Conservation (phyloP, 2,113 vertebrate genomes). For the Saccopteryx leptura region DNA sequence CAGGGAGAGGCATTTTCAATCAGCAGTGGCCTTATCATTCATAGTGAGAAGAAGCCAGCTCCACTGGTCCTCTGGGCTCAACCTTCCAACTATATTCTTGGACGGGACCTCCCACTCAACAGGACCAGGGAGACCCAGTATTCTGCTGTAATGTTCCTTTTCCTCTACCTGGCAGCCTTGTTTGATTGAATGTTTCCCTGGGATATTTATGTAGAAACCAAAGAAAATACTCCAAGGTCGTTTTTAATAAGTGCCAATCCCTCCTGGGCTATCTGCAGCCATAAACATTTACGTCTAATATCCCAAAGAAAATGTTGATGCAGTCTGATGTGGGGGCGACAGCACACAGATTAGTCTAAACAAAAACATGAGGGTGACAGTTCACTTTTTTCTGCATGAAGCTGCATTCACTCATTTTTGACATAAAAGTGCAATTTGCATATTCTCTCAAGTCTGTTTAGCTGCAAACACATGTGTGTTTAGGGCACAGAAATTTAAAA, state of each 20-base stretch:
- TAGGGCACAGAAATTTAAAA: slow-evolving; percentile 83
- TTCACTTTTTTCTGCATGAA: slow-evolving; percentile 79
- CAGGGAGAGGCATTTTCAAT: neutral
- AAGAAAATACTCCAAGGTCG: slow-evolving; percentile 68
- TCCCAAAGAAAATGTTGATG: slow-evolving; percentile 74
- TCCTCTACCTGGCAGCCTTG: slow-evolving; percentile 66
- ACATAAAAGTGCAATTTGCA: slow-evolving; percentile 82
- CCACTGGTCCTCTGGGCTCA: neutral
- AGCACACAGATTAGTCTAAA: slow-evolving; percentile 85
- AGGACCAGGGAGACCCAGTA: neutral
- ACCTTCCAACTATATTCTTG: neutral
- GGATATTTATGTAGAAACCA: slow-evolving; percentile 79
- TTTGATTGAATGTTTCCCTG: slow-evolving; percentile 59
- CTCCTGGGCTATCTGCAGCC: slow-evolving; percentile 74
- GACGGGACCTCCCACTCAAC: neutral
- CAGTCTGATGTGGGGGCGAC: slow-evolving; percentile 77
- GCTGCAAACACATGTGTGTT: slow-evolving; percentile 85
- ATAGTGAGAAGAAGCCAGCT: neutral
- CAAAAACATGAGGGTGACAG: slow-evolving; percentile 84
- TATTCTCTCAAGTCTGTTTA: slow-evolving; percentile 86
- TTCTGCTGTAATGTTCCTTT: slow-evolving; percentile 16
- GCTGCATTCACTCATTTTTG: slow-evolving; percentile 87
- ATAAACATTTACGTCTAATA: slow-evolving; percentile 79
- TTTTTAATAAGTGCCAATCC: slow-evolving; percentile 82
- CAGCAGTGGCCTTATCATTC: neutral